Conservation (phyloP, 2,113 vertebrate species). For the Pelodiscus sinensis region DNA sequence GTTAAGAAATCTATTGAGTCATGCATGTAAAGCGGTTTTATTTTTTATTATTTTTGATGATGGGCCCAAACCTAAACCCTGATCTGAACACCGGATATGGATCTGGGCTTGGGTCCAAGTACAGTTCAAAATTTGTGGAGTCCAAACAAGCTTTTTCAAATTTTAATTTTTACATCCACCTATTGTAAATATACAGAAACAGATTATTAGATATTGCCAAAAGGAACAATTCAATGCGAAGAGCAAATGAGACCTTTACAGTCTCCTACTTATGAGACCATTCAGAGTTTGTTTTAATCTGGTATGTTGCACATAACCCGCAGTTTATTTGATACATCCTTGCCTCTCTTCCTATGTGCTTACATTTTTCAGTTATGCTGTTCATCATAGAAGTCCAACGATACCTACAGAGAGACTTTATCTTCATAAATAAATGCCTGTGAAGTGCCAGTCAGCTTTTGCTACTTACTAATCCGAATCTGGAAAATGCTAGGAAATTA, state of each 20-base stretch:
- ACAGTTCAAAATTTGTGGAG: neutral
- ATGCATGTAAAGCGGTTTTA: neutral
- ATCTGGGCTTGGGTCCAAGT: neutral
- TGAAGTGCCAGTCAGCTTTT: constrained; percentile 61
- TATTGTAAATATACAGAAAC: neutral
- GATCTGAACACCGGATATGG: neutral
- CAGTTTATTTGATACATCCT: neutral
- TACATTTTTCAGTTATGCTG: neutral
- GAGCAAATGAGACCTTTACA: neutral
- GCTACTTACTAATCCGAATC: constrained; percentile 57
- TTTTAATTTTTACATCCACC: neutral
- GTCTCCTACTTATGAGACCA: neutral
- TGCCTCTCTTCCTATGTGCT: neutral
- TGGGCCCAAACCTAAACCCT: neutral
- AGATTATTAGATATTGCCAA: neutral
- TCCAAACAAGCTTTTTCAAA: neutral
- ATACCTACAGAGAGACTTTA: constrained; percentile 35
- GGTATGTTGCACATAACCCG: neutral
- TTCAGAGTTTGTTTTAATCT: neutral
- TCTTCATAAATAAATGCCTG: constrained; percentile 50
- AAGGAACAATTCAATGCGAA: neutral
- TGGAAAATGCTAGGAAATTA: constrained; percentile 63
- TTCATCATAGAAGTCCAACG: neutral
- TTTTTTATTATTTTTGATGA: neutral
- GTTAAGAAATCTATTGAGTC: neutral